Evolutionary conservation across 1,140 invertebrate genomes (phyloP).

Genomic region (Pseudoatta argentina): DNA sequence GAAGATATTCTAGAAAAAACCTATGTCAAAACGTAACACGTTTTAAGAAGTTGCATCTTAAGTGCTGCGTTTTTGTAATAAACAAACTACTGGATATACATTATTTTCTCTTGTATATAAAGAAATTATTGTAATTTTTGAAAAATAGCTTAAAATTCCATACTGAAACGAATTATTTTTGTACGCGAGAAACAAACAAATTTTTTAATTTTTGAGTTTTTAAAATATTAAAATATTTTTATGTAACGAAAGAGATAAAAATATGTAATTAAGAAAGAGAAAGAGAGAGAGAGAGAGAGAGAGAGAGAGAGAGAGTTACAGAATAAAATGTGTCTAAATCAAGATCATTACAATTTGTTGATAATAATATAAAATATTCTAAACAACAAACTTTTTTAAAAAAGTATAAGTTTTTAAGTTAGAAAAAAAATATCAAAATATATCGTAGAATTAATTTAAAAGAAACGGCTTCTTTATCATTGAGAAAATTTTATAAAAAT

Average conservation of each 20-base stretch:
- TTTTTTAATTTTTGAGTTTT: neutral
- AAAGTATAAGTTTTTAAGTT: neutral
- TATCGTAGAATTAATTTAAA: neutral
- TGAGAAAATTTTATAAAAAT: neutral
- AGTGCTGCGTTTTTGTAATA: conserved; percentile 24
- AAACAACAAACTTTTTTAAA: neutral
- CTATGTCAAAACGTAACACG: conserved; percentile 15
- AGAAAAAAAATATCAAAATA: neutral
- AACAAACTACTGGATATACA: conserved; percentile 11
- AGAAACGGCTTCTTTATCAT: neutral
- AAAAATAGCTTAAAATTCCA: too few relatives aligned
- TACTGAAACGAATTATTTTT: neutral
- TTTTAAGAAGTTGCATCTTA: conserved; percentile 5
- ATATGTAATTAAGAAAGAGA: neutral
- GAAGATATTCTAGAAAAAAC: conserved; percentile 34
- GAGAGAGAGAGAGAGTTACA: neutral
- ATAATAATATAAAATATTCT: neutral
- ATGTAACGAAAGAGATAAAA: neutral
- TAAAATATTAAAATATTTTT: neutral
- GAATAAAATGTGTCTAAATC: neutral
- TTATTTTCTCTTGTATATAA: conserved; percentile 40
- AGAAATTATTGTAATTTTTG: neutral
- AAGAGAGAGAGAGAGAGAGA: too few relatives aligned
- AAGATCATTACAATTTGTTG: neutral
- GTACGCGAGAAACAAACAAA: neutral